Evolutionary conservation across 1,140 invertebrate genomes (phyloP).

Genomic region (Camponotus floridanus): DNA sequence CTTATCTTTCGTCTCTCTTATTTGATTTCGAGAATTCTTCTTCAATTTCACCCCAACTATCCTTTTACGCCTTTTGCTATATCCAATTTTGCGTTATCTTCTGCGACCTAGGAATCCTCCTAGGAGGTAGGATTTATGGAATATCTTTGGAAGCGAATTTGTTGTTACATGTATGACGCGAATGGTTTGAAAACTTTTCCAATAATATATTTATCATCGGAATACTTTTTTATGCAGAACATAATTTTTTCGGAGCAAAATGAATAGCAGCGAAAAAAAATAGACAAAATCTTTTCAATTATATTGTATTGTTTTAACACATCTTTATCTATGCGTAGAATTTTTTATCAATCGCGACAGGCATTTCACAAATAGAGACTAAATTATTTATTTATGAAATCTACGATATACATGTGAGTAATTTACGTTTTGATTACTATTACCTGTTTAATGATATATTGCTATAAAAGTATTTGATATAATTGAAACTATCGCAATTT

Average conservation of each 20-base stretch:
- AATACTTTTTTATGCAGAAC: background rate
- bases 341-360: too few relatives aligned
- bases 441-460: background rate
- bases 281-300: background rate
- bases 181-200: background rate
- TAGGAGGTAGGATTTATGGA: background rate
- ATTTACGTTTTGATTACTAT: too few relatives aligned
- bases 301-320: background rate
- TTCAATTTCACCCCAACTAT: background rate
- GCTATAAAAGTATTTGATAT: background rate
- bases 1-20: background rate
- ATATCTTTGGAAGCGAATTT: background rate
- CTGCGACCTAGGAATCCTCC: too few relatives aligned
- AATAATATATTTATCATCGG: background rate
- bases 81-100: conserved; percentile 27
- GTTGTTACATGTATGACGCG: too few relatives aligned
- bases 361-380: too few relatives aligned
- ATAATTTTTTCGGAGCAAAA: background rate
- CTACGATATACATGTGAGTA: background rate
- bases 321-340: background rate
- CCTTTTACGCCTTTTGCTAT: background rate
- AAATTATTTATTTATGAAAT: background rate
- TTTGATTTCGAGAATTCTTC: background rate
- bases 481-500: background rate
- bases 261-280: background rate